Percentiles rank a stretch among this genome's conserved stretches.
Conservation (phyloP, 2,113 vertebrate genomes). For the Sander lucioperca region DNA sequence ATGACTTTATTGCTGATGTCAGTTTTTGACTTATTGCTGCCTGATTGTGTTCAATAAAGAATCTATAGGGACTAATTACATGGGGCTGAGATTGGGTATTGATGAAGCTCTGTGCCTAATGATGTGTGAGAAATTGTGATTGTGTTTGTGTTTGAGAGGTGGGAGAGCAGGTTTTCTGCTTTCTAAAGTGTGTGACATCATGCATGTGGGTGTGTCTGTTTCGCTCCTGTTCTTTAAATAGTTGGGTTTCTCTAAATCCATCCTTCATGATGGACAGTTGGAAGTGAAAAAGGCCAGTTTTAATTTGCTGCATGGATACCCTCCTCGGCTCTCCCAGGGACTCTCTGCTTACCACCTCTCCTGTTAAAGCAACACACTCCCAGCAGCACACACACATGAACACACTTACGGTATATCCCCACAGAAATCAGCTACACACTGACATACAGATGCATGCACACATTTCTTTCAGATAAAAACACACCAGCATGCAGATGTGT, state of each 20-base stretch:
- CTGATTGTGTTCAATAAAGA: slow-evolving; percentile 70
- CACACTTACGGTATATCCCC: not conserved
- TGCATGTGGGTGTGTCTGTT: slow-evolving; percentile 53
- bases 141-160: slow-evolving; percentile 17
- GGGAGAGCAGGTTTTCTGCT: not conserved
- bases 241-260: slow-evolving; percentile 53
- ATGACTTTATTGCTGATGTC: slow-evolving; percentile 62
- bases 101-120: slow-evolving; percentile 54
- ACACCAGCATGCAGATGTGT: slow-evolving; percentile 11
- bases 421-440: slow-evolving; percentile 13
- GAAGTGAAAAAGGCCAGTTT: slow-evolving; percentile 77
- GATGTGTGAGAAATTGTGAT: slow-evolving; percentile 54
- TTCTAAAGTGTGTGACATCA: slow-evolving; percentile 24
- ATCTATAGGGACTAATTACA: slow-evolving; percentile 77
- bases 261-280: slow-evolving; percentile 76
- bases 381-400: slow-evolving; percentile 17
- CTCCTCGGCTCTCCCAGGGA: slow-evolving; percentile 63
- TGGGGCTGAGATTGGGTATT: slow-evolving; percentile 68
- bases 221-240: slow-evolving; percentile 47
- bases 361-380: slow-evolving; percentile 58
- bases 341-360: slow-evolving; percentile 61
- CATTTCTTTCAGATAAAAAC: slow-evolving; percentile 5
- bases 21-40: slow-evolving; percentile 60
- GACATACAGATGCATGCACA: slow-evolving; percentile 1
- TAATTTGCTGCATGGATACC: slow-evolving; percentile 82